Evolutionary conservation across 2,888 invertebrate species (phyloP).

Genomic region (Tenthredo distinguenda): DNA sequence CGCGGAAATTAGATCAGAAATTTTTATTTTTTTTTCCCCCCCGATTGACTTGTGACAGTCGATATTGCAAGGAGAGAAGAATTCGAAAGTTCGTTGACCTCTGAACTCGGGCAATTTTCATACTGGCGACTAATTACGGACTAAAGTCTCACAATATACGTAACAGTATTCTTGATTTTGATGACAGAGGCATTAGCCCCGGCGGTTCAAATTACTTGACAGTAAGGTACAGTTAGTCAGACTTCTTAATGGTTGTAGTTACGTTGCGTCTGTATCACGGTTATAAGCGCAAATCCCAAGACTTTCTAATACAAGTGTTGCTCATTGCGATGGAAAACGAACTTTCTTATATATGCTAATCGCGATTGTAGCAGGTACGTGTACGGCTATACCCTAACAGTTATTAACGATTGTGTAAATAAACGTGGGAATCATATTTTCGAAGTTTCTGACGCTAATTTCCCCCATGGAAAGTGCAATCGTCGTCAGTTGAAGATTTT

Average conservation of each 20-base stretch:
- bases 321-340: constrained; percentile 37
- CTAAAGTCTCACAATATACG: not conserved
- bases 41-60: not conserved
- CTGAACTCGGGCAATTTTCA: not conserved
- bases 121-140: not conserved
- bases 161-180: not conserved
- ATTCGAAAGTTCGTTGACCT: not conserved
- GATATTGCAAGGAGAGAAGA: not conserved
- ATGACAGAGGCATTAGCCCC: constrained; percentile 14
- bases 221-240: constrained; percentile 4
- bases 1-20: not conserved
- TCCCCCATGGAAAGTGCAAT: not conserved
- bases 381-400: not conserved
- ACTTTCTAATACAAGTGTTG: constrained; percentile 38
- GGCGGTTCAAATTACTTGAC: constrained; percentile 10
- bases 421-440: not conserved
- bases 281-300: constrained; percentile 37
- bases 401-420: not conserved
- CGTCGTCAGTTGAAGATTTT: not conserved
- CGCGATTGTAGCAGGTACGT: not conserved
- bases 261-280: constrained; percentile 2
- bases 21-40: not conserved
- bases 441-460: not conserved
- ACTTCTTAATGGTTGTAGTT: not conserved
- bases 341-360: constrained; percentile 45